Evolutionary conservation across 1,140 invertebrate genomes (phyloP), one percentile per base, ranked within the genome.

Genomic region (Aphelenchoides avenae): DNA sequence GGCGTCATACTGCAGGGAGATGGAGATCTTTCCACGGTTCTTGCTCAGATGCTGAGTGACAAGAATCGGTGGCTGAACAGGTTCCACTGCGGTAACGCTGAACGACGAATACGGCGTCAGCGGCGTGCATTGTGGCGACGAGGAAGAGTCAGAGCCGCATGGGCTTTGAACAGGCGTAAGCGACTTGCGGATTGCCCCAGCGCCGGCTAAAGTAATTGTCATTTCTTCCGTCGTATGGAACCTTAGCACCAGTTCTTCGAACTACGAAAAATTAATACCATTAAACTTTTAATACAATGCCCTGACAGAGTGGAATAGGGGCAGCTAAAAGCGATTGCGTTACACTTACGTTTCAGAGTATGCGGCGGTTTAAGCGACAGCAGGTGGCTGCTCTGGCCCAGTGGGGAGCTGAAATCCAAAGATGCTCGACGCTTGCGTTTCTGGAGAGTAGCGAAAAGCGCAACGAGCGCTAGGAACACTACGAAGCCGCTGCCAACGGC

Each of bases 91-190:
- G 5, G 57, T 61, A 30, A n/a, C 5, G 18, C 18, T 26, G 24
- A 59, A 64, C n/a, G 57, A 62, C 11, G 57, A 22, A 43, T 59
- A 59, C 11, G 57, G 57, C 20, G 57, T 59, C 40, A 59, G n/a
- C n/a, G 57, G 57, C n/a, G 60, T 64, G 57, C 57, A 59, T 59
- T 59, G 57, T 5, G 57, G 57, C 34, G 61, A 66, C 20, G 36
- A 29, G n/a, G 57, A 61, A 18, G 57, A 62, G 27, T 51, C 44
- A 27, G 42, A 53, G 22, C 58, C 46, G 7, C 59, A n/a, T n/a
- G n/a, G n/a, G n/a, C n/a, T n/a, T n/a, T n/a, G n/a, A n/a, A n/a
- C n/a, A n/a, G n/a, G n/a, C n/a, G n/a, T n/a, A n/a, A 39, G 29
- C 39, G 58, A 11, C 40, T 46, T 3, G 52, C 43, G 18, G 41